These are phyloP conservation scores for Steinernema scapterisci DNA, from an alignment of 2,888 invertebrate genomes.

Conservation along the genomic window DNA sequence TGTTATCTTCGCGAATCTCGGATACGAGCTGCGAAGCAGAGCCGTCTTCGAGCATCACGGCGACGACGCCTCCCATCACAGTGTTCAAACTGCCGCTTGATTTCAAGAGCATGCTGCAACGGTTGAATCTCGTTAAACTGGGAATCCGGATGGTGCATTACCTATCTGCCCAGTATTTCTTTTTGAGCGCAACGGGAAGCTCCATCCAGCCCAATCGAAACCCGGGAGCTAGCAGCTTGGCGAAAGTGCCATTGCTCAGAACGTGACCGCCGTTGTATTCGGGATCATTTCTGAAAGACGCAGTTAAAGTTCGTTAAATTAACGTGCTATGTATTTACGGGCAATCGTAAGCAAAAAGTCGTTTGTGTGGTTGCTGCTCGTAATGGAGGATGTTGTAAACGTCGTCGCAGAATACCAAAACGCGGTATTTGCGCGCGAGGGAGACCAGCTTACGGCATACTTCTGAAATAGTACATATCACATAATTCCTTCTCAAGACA, in stretches of 20 bases:
- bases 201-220: slow-evolving; percentile 76
- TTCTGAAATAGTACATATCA: slow-evolving; percentile 62
- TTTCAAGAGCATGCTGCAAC: slow-evolving; percentile 71
- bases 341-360: slow-evolving; percentile 71
- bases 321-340: slow-evolving; percentile 1
- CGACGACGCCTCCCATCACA: slow-evolving; percentile 73
- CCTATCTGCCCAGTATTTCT: slow-evolving; percentile 41
- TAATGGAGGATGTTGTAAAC: slow-evolving; percentile 75
- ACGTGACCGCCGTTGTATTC: slow-evolving; percentile 71
- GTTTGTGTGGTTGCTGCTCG: slow-evolving; percentile 69
- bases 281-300: slow-evolving; percentile 61
- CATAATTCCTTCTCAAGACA: not conserved
- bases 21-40: slow-evolving; percentile 69
- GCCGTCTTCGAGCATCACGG: slow-evolving; percentile 69
- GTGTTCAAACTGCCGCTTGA: slow-evolving; percentile 75
- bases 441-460: slow-evolving; percentile 60
- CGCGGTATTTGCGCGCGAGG: slow-evolving; percentile 66
- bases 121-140: not conserved
- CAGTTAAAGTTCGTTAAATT: not conserved
- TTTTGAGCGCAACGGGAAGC: slow-evolving; percentile 68
- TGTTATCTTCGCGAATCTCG: slow-evolving; percentile 41
- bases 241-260: slow-evolving; percentile 75
- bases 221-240: slow-evolving; percentile 75
- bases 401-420: slow-evolving; percentile 74
- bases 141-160: not conserved